Base-by-base conservation (phyloP, 2,797 vertebrate species). In the Stomatorhinus walkeri region DNA sequence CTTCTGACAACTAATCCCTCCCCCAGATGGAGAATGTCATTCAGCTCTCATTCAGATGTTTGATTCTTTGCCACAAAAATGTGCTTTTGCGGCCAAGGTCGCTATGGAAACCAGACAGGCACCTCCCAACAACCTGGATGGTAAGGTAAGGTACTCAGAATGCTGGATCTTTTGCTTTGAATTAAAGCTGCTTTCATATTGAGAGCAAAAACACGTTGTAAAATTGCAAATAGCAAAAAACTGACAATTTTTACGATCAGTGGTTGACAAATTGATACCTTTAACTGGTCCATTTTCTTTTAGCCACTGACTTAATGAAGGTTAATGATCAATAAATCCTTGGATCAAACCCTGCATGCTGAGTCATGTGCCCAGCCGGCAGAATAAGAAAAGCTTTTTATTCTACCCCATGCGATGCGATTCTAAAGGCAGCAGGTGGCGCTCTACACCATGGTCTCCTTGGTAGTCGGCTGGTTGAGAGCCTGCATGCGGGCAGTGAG, bases 401-500 rank as follows among this genome's bases (percentile, higher is more conserved):
- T 24, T 48, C 48, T 12, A 24, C 59, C 51, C n/a, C n/a, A 10
- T 87, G 56, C 22, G 22, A 43, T 87, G 56, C 19, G 10, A 48
- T 2, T n/a, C 19, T 64, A 10, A 61, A 12, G 48, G 36, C 86
- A 46, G 86, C 28, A 87, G 86, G 52, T 46, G 86, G 56, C 49
- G 0, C 51, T 19, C 85, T 87, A 90, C 64, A 90, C 90, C 28
- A 51, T 90, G 1, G 90, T 90, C 87, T 90, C 90, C 90, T 89
- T 90, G 64, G 87, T 83, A 22, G 40, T 3, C 4, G 90, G 88
- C 81, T 81, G 88, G 88, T 86, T 68, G 6, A 90, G 64, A 49
- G 90, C 88, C 19, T 90, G 85, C 90, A 90, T 90, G 36, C 90
- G 89, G 87, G 51, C 54, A 51, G 88, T 83, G 16, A 90, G 88